Conservation (phyloP, 2,888 invertebrate species). For the Eupithecia insigniata region DNA sequence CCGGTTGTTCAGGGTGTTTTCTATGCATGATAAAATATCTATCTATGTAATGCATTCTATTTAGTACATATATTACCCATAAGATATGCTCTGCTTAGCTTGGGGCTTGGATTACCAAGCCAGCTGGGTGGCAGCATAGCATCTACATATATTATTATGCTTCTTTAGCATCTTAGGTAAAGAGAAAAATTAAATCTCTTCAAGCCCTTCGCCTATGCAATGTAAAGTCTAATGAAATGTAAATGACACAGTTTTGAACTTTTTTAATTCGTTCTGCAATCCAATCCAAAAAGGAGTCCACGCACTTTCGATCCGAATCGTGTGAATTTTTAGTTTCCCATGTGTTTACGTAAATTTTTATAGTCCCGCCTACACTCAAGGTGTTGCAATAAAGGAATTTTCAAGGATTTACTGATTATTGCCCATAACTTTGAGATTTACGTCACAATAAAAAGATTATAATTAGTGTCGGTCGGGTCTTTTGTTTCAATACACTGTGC, state of each 20-base stretch:
- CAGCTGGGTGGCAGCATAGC: no score
- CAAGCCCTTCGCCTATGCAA: neutral
- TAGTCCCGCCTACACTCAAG: constrained; percentile 28
- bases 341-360: constrained; percentile 41
- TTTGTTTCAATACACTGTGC: neutral
- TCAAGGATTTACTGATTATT: constrained; percentile 22
- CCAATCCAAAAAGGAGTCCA: constrained; percentile 24
- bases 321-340: constrained; percentile 45
- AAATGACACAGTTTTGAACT: constrained; percentile 31
- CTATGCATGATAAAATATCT: no score
- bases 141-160: no score
- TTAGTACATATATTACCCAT: no score
- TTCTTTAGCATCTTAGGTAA: no score
- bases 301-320: constrained; percentile 42
- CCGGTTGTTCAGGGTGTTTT: no score
- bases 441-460: constrained; percentile 7
- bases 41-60: no score
- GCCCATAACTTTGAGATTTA: constrained; percentile 31
- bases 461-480: constrained; percentile 4
- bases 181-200: no score
- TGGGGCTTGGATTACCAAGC: no score
- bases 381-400: constrained; percentile 26
- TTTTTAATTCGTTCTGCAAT: constrained; percentile 12
- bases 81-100: no score
- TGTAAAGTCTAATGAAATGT: no score